A percentile compares a stretch with the other conserved stretches of the same genome.
Conservation (phyloP, 1,140 invertebrate species). For the Nylanderia fulva region DNA sequence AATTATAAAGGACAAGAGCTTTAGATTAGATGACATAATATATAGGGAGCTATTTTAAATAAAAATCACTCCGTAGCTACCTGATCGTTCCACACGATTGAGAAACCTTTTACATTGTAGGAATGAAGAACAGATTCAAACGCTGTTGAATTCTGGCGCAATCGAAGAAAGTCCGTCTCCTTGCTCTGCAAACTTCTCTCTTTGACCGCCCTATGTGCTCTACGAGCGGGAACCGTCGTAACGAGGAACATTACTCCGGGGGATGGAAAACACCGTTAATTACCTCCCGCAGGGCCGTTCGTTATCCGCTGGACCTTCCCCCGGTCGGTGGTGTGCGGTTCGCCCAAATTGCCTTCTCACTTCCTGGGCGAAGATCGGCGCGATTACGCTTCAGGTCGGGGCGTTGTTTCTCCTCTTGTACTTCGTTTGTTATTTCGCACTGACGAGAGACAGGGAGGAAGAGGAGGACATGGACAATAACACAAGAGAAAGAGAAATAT, state of each 20-base stretch:
- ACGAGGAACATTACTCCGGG: constrained; percentile 84
- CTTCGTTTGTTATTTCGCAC: constrained; percentile 79
- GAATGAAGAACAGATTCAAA: neutral
- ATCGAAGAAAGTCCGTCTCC: constrained; percentile 50
- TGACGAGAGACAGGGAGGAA: constrained; percentile 34
- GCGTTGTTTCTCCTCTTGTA: constrained; percentile 50
- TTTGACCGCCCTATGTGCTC: constrained; percentile 46
- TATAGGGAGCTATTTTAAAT: neutral
- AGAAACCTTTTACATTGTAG: neutral
- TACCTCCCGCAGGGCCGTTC: constrained; percentile 80
- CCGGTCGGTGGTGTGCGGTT: constrained; percentile 74
- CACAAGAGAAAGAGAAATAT: constrained; percentile 36
- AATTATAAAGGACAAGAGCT: too few relatives aligned
- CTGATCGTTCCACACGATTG: neutral
- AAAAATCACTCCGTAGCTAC: neutral
- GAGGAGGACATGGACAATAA: neutral
- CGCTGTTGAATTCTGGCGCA: neutral
- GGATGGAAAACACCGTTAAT: constrained; percentile 84
- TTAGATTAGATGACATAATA: neutral
- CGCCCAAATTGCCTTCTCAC: constrained; percentile 84
- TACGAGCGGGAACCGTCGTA: constrained; percentile 78
- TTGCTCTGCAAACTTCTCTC: constrained; percentile 25
- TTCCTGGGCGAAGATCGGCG: constrained; percentile 81
- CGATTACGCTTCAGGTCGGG: constrained; percentile 75
- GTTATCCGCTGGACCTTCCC: constrained; percentile 81